Evolutionary conservation across 2,888 invertebrate species (phyloP).

Genomic region (Eugnorisma glareosa): DNA sequence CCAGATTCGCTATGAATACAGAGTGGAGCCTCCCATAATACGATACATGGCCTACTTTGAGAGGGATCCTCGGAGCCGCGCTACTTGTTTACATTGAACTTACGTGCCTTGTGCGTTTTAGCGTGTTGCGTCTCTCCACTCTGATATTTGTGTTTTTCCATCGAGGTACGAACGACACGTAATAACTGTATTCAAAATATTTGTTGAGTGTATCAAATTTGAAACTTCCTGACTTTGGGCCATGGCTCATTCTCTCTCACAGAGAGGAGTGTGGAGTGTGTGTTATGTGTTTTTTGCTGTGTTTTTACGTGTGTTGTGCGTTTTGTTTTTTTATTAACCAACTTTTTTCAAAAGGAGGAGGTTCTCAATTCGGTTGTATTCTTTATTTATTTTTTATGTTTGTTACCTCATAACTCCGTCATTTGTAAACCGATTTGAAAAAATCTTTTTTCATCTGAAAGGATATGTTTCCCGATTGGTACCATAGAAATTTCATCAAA

Average conservation of each 20-base stretch:
- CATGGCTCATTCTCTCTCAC: neutral
- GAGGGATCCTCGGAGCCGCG: conserved; percentile 73
- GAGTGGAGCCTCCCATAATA: conserved; percentile 79
- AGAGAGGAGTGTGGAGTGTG: neutral
- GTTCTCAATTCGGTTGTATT: too few relatives aligned
- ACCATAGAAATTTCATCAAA: too few relatives aligned
- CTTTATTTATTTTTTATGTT: too few relatives aligned
- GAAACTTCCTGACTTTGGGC: neutral
- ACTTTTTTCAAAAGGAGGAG: too few relatives aligned
- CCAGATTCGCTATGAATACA: conserved; percentile 86
- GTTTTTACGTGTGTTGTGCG: too few relatives aligned
- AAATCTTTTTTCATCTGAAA: too few relatives aligned
- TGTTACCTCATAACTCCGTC: too few relatives aligned
- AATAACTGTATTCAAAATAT: conserved; percentile 23
- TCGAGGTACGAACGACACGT: conserved; percentile 20
- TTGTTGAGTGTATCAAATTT: neutral
- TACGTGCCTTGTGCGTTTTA: conserved; percentile 54
- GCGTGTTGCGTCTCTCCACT: conserved; percentile 10
- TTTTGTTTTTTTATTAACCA: too few relatives aligned
- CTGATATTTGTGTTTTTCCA: conserved; percentile 40
- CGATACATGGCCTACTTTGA: conserved; percentile 84
- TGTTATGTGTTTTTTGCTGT: too few relatives aligned
- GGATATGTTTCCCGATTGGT: too few relatives aligned
- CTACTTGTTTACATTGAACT: conserved; percentile 77
- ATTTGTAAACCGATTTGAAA: too few relatives aligned